Percentiles rank a stretch among this genome's conserved stretches.
Conservation (phyloP, 2,888 invertebrate genomes). For the Drosophila glabriapex region DNA sequence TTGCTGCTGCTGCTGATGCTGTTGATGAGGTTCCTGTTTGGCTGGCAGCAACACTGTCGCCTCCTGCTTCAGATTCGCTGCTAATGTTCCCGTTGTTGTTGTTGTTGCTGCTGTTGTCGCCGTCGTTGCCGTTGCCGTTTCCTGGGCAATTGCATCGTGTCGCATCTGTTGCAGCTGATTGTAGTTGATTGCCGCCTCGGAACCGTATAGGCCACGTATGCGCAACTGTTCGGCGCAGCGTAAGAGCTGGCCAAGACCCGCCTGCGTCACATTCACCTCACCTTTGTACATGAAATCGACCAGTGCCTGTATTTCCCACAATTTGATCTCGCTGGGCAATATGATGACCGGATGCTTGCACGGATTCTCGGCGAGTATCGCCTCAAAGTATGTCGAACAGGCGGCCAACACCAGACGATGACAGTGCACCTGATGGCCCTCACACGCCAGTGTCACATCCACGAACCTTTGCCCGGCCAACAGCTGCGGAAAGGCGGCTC, state of each 20-base stretch:
- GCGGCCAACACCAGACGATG: constrained; percentile 95
- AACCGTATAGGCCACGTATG: constrained; percentile 89
- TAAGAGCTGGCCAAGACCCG: constrained; percentile 92
- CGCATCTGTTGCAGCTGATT: constrained; percentile 82
- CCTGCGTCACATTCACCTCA: constrained; percentile 94
- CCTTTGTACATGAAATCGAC: constrained; percentile 97
- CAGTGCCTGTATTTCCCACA: constrained; percentile 93
- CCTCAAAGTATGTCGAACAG: constrained; percentile 93
- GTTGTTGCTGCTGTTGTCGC: constrained; percentile 13
- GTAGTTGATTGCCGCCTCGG: constrained; percentile 84
- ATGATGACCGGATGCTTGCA: constrained; percentile 94
- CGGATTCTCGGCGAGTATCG: constrained; percentile 92
- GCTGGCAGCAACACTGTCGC: neutral
- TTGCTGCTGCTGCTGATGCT: constrained; percentile 6
- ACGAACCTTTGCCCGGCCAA: constrained; percentile 88
- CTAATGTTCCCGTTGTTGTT: neutral
- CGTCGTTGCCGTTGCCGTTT: constrained; percentile 23
- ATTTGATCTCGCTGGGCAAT: constrained; percentile 93
- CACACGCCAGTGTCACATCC: constrained; percentile 95
- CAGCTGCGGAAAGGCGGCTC: constrained; percentile 85
- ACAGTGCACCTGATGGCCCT: constrained; percentile 92
- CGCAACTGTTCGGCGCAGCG: constrained; percentile 94
- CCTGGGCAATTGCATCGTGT: constrained; percentile 38
- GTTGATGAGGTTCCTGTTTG: constrained; percentile 11
- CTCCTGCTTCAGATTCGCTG: neutral